Evolutionary conservation across 2,797 vertebrate genomes (phyloP).

Genomic region (Glossophaga mutica): DNA sequence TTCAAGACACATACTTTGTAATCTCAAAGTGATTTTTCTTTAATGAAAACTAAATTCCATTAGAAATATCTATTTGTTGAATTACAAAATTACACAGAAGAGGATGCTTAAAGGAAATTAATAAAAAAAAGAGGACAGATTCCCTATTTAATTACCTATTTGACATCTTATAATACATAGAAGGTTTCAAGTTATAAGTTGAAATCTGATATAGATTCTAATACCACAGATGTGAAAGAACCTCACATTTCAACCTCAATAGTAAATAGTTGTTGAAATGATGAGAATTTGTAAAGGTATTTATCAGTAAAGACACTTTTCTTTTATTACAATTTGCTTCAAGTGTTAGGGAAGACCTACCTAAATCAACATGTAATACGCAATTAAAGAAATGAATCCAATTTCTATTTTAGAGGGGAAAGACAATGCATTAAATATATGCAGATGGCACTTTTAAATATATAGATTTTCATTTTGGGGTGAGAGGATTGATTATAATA

Average conservation of each 20-base stretch:
- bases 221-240: not conserved
- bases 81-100: not conserved
- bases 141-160: not conserved
- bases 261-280: not conserved
- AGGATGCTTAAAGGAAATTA: not conserved
- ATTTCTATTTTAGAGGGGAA: conserved; percentile 8
- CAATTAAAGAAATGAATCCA: conserved; percentile 25
- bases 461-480: conserved; percentile 30
- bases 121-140: not conserved
- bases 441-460: conserved; percentile 28
- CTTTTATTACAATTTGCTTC: not conserved
- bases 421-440: not conserved
- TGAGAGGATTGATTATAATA: not conserved
- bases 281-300: not conserved
- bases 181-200: not conserved
- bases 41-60: not conserved
- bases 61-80: not conserved
- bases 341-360: not conserved
- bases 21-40: not conserved
- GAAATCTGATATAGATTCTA: not conserved
- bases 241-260: not conserved
- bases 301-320: conserved; percentile 19
- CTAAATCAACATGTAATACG: conserved; percentile 31
- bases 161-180: not conserved
- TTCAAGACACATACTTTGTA: not conserved